Base-by-base conservation (phyloP, 2,113 vertebrate genomes). In the Nyctereutes procyonoides region DNA sequence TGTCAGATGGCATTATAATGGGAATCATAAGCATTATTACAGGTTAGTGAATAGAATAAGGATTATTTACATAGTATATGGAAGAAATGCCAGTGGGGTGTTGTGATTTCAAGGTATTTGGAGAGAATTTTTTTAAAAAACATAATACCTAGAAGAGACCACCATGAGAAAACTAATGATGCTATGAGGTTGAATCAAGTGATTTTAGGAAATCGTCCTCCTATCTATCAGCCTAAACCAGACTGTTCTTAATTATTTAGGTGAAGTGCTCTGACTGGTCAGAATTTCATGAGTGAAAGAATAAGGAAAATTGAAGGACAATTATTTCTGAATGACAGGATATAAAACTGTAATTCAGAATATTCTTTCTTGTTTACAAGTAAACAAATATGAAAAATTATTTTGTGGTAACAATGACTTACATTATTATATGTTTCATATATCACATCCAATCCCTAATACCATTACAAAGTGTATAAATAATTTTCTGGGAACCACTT, bases 401-500 rank as follows among this genome's bases (percentile, higher is more conserved):
- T 65, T 77, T 90, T 3, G 65, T 84, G 63, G 53, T 69, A 88
- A 53, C 53, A 48, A 62, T 87, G 24, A 13, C 35, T 83, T 89
- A 48, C 24, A 71, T 56, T 55, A 35, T 67, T 82, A 77, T 92
- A 20, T 71, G 14, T 60, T 95, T 77, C 77, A 56, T 26, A 28
- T 58, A 63, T n/a, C 38, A 71, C 4, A 80, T 74, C 3, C 76
- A 88, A 60, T 84, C 26, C 55, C 8, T 89, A 88, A 10, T 38
- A 30, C 5, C 26, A 63, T 74, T 93, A n/a, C 3, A 79, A 69
- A 62, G 22, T 85, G 1, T 38, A n/a, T 79, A 81, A 87, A 95
- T 83, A 77, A 51, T 48, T 87, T 97, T 94, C 62, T 89, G 76
- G 90, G 62, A 87, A 13, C 28, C 30, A 92, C 8, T 73, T 87